A percentile compares a stretch with the other conserved stretches of the same genome.
phyloP scores from a whole-genome alignment of 2,888 invertebrate species.

The Chrysomela aeneicollis region DNA sequence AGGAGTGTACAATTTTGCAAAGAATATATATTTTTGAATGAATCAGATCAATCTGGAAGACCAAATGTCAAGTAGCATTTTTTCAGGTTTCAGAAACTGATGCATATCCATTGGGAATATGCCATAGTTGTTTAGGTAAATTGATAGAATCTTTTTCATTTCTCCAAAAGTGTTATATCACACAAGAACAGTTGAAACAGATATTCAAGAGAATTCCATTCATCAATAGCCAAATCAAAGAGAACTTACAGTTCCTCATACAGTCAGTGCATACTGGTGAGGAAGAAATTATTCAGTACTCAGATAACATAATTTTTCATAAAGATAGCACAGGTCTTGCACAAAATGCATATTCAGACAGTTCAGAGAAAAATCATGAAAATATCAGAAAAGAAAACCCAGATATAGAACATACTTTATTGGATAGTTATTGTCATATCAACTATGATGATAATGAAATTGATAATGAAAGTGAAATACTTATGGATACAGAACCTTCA shows the following conservation, averaged over 20 bases:
- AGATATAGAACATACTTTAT: neutral
- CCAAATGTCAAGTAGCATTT: too few species aligned
- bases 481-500: constrained; percentile 7
- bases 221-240: neutral
- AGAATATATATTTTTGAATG: too few species aligned
- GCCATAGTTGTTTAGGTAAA: constrained; percentile 46
- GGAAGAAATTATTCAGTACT: neutral
- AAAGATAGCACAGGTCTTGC: neutral
- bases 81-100: constrained; percentile 46
- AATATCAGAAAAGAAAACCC: neutral
- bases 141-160: constrained; percentile 47
- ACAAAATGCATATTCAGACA: neutral
- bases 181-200: constrained; percentile 43
- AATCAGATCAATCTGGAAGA: too few species aligned
- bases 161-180: constrained; percentile 46
- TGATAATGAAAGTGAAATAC: constrained; percentile 22
- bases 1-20: too few species aligned
- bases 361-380: neutral
- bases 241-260: too few species aligned
- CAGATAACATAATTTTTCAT: neutral
- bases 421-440: neutral
- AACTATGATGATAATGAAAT: constrained; percentile 13
- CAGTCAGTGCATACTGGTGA: neutral
- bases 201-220: constrained; percentile 21
- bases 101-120: constrained; percentile 47